A percentile compares a stretch with the other conserved stretches of the same genome.
These are phyloP conservation scores for Mystacides longicornis DNA, from an alignment of 2,888 invertebrate genomes.

Conservation along the genomic window DNA sequence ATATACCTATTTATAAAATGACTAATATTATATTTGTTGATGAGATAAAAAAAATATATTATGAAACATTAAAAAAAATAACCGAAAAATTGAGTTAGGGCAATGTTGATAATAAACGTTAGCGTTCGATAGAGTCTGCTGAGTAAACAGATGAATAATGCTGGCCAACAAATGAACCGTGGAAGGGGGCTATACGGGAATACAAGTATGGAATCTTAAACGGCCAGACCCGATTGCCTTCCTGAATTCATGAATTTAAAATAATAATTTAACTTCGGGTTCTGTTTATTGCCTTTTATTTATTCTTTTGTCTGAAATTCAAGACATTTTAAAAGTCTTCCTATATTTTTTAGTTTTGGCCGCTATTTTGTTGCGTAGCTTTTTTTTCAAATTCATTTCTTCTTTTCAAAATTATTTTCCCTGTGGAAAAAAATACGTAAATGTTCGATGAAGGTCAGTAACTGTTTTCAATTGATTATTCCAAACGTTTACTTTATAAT, in stretches of 20 bases:
- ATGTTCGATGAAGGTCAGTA: no score
- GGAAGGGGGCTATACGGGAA: slow-evolving; percentile 3
- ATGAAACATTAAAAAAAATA: background rate
- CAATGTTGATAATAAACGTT: background rate
- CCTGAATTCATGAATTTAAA: slow-evolving; percentile 5
- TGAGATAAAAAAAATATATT: background rate
- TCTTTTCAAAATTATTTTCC: no score
- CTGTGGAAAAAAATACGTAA: no score
- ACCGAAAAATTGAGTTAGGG: background rate
- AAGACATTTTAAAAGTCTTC: background rate
- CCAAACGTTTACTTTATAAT: no score
- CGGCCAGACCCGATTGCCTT: background rate
- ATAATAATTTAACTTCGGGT: background rate
- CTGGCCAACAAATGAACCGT: slow-evolving; percentile 3
- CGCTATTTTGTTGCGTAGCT: no score
- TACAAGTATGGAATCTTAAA: slow-evolving; percentile 1
- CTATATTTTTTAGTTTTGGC: no score
- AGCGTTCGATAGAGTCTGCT: background rate
- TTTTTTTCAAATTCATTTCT: no score
- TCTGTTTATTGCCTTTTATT: background rate
- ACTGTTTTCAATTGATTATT: no score
- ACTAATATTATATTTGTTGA: no score
- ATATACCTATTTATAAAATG: no score
- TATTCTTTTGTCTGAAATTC: background rate
- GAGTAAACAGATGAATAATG: slow-evolving; percentile 6